phyloP scores from a whole-genome alignment of 2,888 invertebrate species.

The Euclidia mi region DNA sequence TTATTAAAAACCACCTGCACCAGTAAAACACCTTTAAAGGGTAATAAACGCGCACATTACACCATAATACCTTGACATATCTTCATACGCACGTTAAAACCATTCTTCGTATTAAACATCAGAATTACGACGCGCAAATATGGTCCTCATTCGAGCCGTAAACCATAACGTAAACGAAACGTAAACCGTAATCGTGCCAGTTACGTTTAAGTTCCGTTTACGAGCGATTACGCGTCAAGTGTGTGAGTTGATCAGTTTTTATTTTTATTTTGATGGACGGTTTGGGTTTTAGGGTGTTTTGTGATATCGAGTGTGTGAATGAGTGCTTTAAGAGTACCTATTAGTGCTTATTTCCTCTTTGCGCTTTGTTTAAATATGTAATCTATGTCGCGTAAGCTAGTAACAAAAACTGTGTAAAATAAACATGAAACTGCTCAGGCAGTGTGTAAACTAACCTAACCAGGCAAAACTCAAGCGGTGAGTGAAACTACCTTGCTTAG shows the following conservation, averaged over 20 bases:
- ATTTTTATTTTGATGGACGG: conserved; percentile 27
- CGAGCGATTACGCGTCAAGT: conserved; percentile 54
- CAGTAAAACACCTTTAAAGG: no score
- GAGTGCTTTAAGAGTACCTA: neutral
- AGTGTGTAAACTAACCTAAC: no score
- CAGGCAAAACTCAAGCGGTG: no score
- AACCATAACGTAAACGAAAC: conserved; percentile 66
- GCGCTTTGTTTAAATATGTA: no score
- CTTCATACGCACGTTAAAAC: conserved; percentile 23
- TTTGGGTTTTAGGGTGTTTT: conserved; percentile 17
- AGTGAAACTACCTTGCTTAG: no score
- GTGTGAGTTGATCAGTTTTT: conserved; percentile 45
- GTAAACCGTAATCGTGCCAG: conserved; percentile 63
- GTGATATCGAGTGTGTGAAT: conserved; percentile 13
- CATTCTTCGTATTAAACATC: conserved; percentile 40
- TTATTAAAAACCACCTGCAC: no score
- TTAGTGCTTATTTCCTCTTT: no score
- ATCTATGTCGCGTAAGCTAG: no score
- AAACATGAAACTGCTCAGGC: no score
- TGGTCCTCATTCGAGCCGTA: conserved; percentile 56
- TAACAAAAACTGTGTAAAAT: no score
- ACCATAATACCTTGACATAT: no score
- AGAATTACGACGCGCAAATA: conserved; percentile 60
- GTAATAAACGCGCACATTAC: no score
- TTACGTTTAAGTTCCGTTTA: conserved; percentile 65